Conservation (phyloP, 1,140 invertebrate genomes). For the Saccostrea echinata region DNA sequence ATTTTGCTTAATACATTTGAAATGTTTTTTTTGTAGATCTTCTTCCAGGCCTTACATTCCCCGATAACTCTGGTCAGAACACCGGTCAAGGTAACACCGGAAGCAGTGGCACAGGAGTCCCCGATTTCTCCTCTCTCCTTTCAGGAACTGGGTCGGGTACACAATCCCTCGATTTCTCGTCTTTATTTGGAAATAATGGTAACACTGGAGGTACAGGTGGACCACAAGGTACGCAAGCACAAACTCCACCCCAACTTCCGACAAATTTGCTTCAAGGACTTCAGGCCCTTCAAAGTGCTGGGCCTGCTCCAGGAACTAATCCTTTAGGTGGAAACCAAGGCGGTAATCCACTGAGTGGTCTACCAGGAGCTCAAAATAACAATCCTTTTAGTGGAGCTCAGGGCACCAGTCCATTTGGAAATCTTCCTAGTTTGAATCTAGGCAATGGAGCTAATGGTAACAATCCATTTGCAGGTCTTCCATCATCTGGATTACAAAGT, state of each 20-base stretch:
- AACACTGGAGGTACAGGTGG: background rate
- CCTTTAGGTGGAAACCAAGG: background rate
- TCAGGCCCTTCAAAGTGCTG: slow-evolving; percentile 10
- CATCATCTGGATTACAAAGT: background rate
- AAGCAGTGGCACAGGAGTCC: background rate
- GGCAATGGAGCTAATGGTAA: background rate
- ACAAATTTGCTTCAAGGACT: background rate
- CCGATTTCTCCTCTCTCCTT: background rate
- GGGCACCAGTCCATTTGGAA: background rate
- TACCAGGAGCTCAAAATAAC: background rate
- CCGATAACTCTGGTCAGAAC: background rate
- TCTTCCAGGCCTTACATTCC: slow-evolving; percentile 6
- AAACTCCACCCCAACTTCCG: background rate
- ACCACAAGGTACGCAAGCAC: background rate
- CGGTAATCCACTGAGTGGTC: background rate
- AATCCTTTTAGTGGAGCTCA: background rate
- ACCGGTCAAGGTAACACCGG: background rate
- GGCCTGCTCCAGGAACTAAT: background rate
- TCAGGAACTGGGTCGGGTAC: background rate
- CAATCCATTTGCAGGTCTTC: slow-evolving; percentile 1
- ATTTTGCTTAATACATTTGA: no score
- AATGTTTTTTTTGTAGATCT: background rate
- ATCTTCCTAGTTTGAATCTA: background rate
- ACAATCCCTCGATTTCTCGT: background rate
- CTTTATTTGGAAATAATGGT: background rate